A percentile compares a stretch with the other conserved stretches of the same genome.
These are phyloP conservation scores for Hydrotaea cyrtoneurina DNA, from an alignment of 2,888 invertebrate species.

Conservation along the genomic window DNA sequence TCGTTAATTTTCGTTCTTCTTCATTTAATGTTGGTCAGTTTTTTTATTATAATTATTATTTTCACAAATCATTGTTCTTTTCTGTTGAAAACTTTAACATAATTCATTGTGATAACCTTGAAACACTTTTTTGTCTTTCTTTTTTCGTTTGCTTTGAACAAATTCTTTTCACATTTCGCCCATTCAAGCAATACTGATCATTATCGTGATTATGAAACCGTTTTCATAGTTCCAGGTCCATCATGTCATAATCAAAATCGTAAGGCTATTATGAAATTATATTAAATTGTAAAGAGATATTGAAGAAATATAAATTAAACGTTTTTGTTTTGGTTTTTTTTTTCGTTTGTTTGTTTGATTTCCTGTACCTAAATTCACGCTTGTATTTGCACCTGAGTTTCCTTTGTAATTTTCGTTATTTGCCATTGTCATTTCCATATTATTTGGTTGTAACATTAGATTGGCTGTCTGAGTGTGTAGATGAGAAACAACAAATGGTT, in stretches of 20 bases:
- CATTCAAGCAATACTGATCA: constrained; percentile 82
- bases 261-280: constrained; percentile 77
- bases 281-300: background rate
- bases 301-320: too few relatives aligned
- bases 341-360: background rate
- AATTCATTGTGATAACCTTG: constrained; percentile 16
- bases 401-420: background rate
- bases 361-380: too few relatives aligned
- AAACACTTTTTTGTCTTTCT: constrained; percentile 39
- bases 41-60: background rate
- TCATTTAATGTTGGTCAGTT: background rate
- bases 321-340: background rate
- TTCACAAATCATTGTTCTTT: background rate
- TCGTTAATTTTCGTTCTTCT: background rate
- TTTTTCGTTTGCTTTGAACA: constrained; percentile 27
- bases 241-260: constrained; percentile 84
- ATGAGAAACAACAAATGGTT: background rate
- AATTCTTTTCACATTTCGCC: background rate
- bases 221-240: constrained; percentile 87
- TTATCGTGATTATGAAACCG: constrained; percentile 88
- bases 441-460: constrained; percentile 42
- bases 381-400: background rate
- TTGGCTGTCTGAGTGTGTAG: constrained; percentile 59
- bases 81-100: background rate
- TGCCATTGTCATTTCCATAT: background rate